Evolutionary conservation across 2,888 invertebrate species (phyloP).

Genomic region (Cosmia trapezina): DNA sequence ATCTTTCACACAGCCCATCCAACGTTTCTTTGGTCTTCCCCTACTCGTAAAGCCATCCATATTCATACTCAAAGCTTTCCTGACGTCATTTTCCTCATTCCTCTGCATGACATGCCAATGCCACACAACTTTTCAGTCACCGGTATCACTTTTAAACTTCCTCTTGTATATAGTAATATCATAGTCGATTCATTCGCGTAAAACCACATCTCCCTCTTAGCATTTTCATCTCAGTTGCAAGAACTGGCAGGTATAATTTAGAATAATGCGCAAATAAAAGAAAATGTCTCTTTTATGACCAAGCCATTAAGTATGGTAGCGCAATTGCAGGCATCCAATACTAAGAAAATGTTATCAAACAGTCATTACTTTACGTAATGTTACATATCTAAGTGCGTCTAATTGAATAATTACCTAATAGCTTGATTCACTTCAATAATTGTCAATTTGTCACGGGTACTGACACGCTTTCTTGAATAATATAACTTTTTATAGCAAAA

Average conservation of each 20-base stretch:
- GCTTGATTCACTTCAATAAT: constrained; percentile 44
- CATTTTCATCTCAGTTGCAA: too few species aligned
- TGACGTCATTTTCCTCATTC: too few species aligned
- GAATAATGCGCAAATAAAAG: constrained; percentile 23
- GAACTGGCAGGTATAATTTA: neutral
- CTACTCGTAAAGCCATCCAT: too few species aligned
- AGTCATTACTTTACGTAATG: constrained; percentile 42
- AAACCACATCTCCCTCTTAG: too few species aligned
- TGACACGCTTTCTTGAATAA: constrained; percentile 46
- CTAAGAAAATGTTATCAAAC: constrained; percentile 34
- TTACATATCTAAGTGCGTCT: constrained; percentile 27
- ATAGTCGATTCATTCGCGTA: too few species aligned
- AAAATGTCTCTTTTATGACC: constrained; percentile 20
- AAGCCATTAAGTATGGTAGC: neutral
- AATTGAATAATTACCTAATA: constrained; percentile 53
- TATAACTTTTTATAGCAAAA: constrained; percentile 17
- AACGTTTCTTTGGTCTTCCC: too few species aligned
- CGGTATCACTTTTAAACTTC: too few species aligned
- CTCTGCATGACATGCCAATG: too few species aligned
- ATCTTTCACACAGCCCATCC: too few species aligned
- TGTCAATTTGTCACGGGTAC: constrained; percentile 41
- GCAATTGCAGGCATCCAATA: constrained; percentile 6
- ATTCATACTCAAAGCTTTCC: too few species aligned
- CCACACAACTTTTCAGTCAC: too few species aligned
- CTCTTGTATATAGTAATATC: too few species aligned